phyloP scores from a whole-genome alignment of 1,140 invertebrate species.

The Pogonomyrmex barbatus region DNA sequence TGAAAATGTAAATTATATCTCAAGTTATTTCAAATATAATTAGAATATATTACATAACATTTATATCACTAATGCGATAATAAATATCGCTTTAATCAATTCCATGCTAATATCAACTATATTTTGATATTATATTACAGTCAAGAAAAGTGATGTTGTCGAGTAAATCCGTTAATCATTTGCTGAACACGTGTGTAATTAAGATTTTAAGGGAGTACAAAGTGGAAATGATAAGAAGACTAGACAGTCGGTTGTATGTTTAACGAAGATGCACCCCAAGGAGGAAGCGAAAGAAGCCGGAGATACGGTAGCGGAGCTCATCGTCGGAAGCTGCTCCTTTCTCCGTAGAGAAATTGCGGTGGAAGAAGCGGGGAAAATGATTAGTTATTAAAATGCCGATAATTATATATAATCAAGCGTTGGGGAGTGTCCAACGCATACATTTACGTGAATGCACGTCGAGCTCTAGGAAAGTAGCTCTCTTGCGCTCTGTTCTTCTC shows the following conservation, averaged over 20 bases:
- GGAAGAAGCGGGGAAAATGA: constrained; percentile 83
- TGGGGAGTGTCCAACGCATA: constrained; percentile 84
- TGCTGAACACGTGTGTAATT: constrained; percentile 37
- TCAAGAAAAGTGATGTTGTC: neutral
- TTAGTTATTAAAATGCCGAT: constrained; percentile 87
- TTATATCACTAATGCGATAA: neutral
- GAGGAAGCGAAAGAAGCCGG: constrained; percentile 69
- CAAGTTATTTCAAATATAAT: neutral
- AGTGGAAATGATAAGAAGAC: constrained; percentile 9
- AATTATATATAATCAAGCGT: constrained; percentile 86
- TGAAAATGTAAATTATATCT: neutral
- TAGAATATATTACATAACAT: neutral
- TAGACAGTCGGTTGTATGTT: constrained; percentile 9
- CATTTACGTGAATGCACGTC: constrained; percentile 76
- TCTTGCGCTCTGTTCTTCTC: constrained; percentile 10
- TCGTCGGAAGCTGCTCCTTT: constrained; percentile 84
- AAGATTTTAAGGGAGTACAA: constrained; percentile 46
- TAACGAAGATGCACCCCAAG: constrained; percentile 24
- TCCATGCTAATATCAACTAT: neutral
- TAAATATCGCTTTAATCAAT: constrained; percentile 11
- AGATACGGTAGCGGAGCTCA: constrained; percentile 83
- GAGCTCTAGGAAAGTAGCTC: constrained; percentile 70
- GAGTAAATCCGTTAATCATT: constrained; percentile 33
- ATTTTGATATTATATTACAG: neutral
- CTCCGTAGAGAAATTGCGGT: constrained; percentile 80